Evolutionary conservation across 2,888 invertebrate genomes (phyloP), one percentile per base, ranked within the genome.

Genomic region (Microplitis manilae): DNA sequence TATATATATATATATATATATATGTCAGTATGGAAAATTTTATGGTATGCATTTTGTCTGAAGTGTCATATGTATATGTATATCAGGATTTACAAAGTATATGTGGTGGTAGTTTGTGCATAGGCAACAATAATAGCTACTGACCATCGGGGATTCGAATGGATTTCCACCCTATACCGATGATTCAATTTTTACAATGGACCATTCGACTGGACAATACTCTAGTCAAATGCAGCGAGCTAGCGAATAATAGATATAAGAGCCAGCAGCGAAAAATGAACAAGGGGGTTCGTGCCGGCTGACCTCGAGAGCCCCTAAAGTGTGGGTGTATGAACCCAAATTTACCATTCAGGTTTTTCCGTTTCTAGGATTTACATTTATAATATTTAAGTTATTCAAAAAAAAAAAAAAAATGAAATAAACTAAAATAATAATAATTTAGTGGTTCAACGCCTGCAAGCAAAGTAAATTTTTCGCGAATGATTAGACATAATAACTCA

Each of bases 131-230:
- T 87, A 85, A 87, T 86, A 86, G 83, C 84, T 73, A 83, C 85
- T 87, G 88, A 86, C 86, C 88, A 86, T 85, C 81, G 87, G 84
- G 85, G 85, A 86, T 85, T 84, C 83, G 86, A 88, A 87, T 87
- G 87, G 86, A 82, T 68, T 75, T 87, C 84, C 82, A 81, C 79
- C 80, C 81, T 73, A 77, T 13, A 13, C 81, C 86, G 86, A 88
- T 88, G 89, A 89, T 89, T 89, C 88, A 87, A 89, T 87, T 85
- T 30, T 84, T 86, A 89, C 89, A 89, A 89, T 89, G 84, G 89
- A 78, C 86, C 83, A 84, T 86, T 85, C 84, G 80, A 73, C 76
- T 80, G 85, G 84, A 89, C 89, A 89, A 89, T 89, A 84, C 86
- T 81, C 79, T 80, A 88, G 88, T 89, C 88, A 89, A 88, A 87